Conservation (phyloP, 2,888 invertebrate species). For the Eupsilia transversa region DNA sequence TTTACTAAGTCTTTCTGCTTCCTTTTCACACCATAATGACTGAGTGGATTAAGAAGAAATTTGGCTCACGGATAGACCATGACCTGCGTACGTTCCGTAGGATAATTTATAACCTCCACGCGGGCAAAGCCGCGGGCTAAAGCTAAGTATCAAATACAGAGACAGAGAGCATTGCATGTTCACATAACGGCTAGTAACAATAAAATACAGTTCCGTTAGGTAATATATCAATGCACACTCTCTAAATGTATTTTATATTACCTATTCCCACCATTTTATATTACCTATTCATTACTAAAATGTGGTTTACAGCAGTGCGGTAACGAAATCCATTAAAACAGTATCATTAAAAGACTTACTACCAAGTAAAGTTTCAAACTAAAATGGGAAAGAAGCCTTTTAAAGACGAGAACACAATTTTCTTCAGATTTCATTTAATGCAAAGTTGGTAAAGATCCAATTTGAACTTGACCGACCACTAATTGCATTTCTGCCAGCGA, state of each 20-base stretch:
- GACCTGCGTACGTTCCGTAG: background rate
- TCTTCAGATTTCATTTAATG: constrained; percentile 56
- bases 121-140: too few species aligned
- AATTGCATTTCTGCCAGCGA: constrained; percentile 59
- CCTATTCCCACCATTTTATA: constrained; percentile 32
- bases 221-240: constrained; percentile 14
- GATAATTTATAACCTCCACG: background rate
- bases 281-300: constrained; percentile 47
- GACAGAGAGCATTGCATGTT: constrained; percentile 1
- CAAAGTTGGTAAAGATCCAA: constrained; percentile 61
- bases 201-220: constrained; percentile 22
- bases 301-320: constrained; percentile 39
- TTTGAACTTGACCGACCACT: constrained; percentile 65
- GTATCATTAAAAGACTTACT: constrained; percentile 20
- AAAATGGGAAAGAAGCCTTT: constrained; percentile 21
- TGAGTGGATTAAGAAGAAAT: background rate
- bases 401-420: constrained; percentile 42
- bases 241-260: constrained; percentile 39
- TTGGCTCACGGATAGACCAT: background rate
- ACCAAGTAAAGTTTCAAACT: constrained; percentile 35
- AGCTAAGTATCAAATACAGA: constrained; percentile 5
- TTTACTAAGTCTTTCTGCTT: too few species aligned
- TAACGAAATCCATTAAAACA: constrained; percentile 47
- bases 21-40: background rate
- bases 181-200: background rate